phyloP scores from a whole-genome alignment of 92 coral and sea anemone species.

The Porites cylindrica region DNA sequence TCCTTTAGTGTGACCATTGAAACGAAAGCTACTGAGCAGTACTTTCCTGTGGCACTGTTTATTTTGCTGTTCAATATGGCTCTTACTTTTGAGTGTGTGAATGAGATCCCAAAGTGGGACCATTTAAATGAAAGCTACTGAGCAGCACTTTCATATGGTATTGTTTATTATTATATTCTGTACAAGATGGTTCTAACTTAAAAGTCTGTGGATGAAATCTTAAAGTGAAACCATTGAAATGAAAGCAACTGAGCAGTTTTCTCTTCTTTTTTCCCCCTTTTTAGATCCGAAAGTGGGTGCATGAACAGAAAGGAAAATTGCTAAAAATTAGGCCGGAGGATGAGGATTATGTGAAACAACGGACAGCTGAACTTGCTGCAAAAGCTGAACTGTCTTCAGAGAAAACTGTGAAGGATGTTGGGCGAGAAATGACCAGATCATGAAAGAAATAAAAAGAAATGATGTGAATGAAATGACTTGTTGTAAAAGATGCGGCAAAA shows the following conservation, averaged over 20 bases:
- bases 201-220: background rate
- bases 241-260: background rate
- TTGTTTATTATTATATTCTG: no score
- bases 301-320: slow-evolving; percentile 61
- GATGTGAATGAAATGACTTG: background rate
- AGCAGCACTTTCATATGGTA: background rate
- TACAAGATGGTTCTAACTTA: no score
- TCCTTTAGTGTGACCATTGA: background rate
- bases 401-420: slow-evolving; percentile 19
- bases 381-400: slow-evolving; percentile 56
- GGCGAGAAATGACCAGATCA: background rate
- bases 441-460: background rate
- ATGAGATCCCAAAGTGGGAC: background rate
- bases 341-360: slow-evolving; percentile 82
- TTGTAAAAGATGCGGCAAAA: background rate
- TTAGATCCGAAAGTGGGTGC: slow-evolving; percentile 82
- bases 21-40: background rate
- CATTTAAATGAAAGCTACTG: background rate
- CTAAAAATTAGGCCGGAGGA: slow-evolving; percentile 77
- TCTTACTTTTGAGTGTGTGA: no score
- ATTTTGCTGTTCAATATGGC: no score
- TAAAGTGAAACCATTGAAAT: background rate
- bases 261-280: background rate
- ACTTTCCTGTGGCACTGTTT: background rate
- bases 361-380: slow-evolving; percentile 71